Conservation (phyloP, 30 jellyfish, hydroid and myxozoan species). For the Hydractinia echinata region DNA sequence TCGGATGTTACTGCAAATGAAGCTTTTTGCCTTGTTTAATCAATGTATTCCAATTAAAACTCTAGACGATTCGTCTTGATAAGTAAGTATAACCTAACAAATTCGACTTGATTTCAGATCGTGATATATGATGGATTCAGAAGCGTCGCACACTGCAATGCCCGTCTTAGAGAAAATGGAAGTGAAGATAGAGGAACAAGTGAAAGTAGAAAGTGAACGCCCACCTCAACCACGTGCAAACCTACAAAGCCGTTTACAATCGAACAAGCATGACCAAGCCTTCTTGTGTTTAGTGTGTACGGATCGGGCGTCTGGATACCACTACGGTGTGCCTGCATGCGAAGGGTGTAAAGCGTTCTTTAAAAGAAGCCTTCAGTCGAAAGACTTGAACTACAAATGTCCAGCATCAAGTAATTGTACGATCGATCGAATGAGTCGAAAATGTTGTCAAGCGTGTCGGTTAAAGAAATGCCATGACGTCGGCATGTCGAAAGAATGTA, state of each 20-base stretch:
- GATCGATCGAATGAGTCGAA: slow-evolving; percentile 86
- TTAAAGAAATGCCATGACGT: slow-evolving; percentile 83
- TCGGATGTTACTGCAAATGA: no score
- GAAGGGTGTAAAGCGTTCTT: slow-evolving; percentile 97
- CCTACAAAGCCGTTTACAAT: slow-evolving; percentile 6
- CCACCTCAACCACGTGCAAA: not conserved
- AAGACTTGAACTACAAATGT: slow-evolving; percentile 82
- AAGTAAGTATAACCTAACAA: no score
- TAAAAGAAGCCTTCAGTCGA: slow-evolving; percentile 75
- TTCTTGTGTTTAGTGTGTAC: slow-evolving; percentile 85
- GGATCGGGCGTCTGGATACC: slow-evolving; percentile 96
- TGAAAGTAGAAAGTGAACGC: no score
- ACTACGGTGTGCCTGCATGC: slow-evolving; percentile 95
- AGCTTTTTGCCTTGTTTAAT: no score
- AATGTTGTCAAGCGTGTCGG: slow-evolving; percentile 95
- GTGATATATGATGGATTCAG: no score
- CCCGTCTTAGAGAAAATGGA: no score
- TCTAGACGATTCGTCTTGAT: no score
- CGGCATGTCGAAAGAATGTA: slow-evolving; percentile 96
- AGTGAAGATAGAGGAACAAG: no score
- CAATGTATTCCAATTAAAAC: no score
- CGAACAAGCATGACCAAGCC: slow-evolving; percentile 8
- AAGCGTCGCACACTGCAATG: no score
- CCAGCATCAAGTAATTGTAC: slow-evolving; percentile 79
- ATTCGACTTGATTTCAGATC: no score